Percentiles rank a stretch among this genome's conserved stretches.
Conservation (phyloP, 1,140 invertebrate genomes). For the Listronotus bonariensis region DNA sequence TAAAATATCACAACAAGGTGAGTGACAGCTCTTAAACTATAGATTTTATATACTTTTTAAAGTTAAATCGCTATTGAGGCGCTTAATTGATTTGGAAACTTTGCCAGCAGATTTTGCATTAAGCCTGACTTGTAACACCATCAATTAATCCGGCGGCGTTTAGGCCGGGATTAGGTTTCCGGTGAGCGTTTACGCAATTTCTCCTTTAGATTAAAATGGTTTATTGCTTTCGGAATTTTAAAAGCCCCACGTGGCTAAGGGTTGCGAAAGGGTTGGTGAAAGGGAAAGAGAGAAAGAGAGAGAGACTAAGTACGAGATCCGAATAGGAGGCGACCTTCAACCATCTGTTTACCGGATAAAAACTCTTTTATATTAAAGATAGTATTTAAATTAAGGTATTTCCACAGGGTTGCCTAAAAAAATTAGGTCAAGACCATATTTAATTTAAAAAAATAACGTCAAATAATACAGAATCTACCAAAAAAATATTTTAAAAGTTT, state of each 20-base stretch:
- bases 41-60: neutral
- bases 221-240: neutral
- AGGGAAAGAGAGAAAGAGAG: neutral
- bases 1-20: too few species aligned
- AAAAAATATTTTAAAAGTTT: too few species aligned
- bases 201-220: neutral
- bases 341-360: too few species aligned
- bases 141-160: slow-evolving; percentile 18
- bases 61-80: slow-evolving; percentile 3
- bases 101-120: slow-evolving; percentile 9
- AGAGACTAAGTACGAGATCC: too few species aligned
- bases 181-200: slow-evolving; percentile 10
- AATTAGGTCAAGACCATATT: too few species aligned
- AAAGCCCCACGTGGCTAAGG: neutral
- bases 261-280: neutral
- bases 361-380: too few species aligned
- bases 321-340: too few species aligned
- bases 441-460: too few species aligned
- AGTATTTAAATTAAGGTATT: too few species aligned
- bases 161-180: slow-evolving; percentile 14
- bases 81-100: slow-evolving; percentile 11
- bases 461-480: too few species aligned
- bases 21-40: too few species aligned
- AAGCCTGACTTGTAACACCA: slow-evolving; percentile 1
- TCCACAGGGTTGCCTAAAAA: too few species aligned